phyloP scores from a whole-genome alignment of 2,888 invertebrate genomes.

The Acrobasis repandana region DNA sequence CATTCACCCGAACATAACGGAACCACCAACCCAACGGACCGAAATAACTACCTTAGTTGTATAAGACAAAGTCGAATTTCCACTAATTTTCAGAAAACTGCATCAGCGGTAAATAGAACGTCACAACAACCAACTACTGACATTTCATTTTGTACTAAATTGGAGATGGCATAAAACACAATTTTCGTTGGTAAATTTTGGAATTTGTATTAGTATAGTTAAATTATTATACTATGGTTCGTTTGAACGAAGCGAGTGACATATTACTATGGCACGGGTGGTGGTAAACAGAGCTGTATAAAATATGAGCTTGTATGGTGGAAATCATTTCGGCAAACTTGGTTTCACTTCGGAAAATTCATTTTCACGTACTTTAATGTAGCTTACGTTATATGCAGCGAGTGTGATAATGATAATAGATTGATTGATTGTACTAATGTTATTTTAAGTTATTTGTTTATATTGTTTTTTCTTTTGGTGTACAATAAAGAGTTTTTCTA shows the following conservation, averaged over 20 bases:
- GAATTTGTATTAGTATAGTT: not conserved
- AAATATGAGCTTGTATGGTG: constrained; percentile 9
- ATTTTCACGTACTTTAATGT: not conserved
- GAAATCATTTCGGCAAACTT: constrained; percentile 16
- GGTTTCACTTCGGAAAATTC: not conserved
- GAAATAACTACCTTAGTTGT: not conserved
- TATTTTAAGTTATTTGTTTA: too few relatives aligned
- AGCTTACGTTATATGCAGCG: not conserved
- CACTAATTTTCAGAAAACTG: not conserved
- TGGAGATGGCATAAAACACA: not conserved
- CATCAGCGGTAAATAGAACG: not conserved
- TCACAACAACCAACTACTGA: not conserved
- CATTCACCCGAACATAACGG: not conserved
- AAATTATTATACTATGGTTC: not conserved
- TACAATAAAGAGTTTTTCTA: too few relatives aligned
- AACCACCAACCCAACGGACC: not conserved
- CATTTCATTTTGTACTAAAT: not conserved
- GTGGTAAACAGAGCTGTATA: constrained; percentile 12
- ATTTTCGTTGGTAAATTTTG: not conserved
- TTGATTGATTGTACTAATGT: too few relatives aligned
- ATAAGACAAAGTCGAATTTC: not conserved
- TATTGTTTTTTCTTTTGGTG: too few relatives aligned
- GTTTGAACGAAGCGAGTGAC: constrained; percentile 16
- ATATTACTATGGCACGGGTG: constrained; percentile 18
- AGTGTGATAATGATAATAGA: too few relatives aligned